A percentile compares a stretch with the other conserved stretches of the same genome.
Conservation (phyloP, 2,797 vertebrate species). For the Hemibagrus guttatus region DNA sequence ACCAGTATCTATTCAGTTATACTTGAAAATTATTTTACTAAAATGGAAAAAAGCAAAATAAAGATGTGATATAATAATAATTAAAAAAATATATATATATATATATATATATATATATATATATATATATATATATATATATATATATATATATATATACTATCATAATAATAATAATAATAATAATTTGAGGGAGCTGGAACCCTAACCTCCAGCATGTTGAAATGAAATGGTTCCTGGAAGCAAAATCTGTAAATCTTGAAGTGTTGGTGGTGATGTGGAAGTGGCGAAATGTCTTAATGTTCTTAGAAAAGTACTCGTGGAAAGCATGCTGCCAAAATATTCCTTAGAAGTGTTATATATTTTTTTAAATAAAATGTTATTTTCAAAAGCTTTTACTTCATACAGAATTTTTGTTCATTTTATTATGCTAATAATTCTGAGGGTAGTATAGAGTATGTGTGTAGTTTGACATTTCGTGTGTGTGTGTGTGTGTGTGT, state of each 20-base stretch:
- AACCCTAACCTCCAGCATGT: too few species aligned
- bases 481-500: slow-evolving; percentile 38
- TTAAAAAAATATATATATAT: too few species aligned
- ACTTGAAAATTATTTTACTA: neutral
- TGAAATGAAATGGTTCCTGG: neutral
- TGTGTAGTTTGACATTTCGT: neutral
- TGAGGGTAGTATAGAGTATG: neutral
- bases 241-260: neutral
- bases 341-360: neutral
- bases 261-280: neutral
- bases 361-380: neutral
- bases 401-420: neutral
- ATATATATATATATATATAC: too few species aligned
- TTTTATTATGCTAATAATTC: neutral
- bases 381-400: neutral
- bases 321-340: neutral
- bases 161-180: too few species aligned
- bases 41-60: neutral
- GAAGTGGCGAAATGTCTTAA: neutral
- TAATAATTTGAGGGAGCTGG: too few species aligned
- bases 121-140: too few species aligned
- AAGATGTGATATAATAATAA: too few species aligned
- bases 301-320: neutral
- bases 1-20: neutral
- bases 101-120: too few species aligned